phyloP scores from a whole-genome alignment of 2,113 vertebrate species.

The Ibidorhyncha struthersii region DNA sequence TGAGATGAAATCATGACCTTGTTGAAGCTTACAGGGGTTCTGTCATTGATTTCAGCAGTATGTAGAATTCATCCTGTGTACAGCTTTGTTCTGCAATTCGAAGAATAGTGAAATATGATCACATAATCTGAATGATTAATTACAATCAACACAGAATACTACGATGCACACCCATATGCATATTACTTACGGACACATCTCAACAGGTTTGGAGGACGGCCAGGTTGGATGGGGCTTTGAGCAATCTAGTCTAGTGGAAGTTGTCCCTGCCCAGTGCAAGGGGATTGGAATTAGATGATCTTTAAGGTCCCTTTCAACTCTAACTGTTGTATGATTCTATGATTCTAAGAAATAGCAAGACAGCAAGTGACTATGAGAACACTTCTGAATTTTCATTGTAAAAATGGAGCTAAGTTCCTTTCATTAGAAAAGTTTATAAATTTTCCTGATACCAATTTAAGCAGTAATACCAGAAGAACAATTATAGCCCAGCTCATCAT shows the following conservation, averaged over 20 bases:
- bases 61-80: not conserved
- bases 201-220: constrained; percentile 49
- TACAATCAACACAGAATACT: not conserved
- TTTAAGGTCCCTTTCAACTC: too few relatives aligned
- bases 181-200: constrained; percentile 60
- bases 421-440: constrained; percentile 21
- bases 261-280: too few relatives aligned
- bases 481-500: not conserved
- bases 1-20: not conserved
- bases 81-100: constrained; percentile 4
- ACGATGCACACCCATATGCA: not conserved
- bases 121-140: not conserved
- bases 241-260: too few relatives aligned
- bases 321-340: too few relatives aligned
- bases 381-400: constrained; percentile 49
- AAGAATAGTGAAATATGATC: not conserved
- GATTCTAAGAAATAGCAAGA: constrained; percentile 37
- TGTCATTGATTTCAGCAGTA: not conserved
- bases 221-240: too few relatives aligned
- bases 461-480: not conserved
- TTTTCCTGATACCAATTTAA: not conserved
- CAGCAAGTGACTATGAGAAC: constrained; percentile 36
- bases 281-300: too few relatives aligned
- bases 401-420: constrained; percentile 44
- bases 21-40: not conserved